phyloP scores from a whole-genome alignment of 2,888 invertebrate genomes.

The Suillia variegata region DNA sequence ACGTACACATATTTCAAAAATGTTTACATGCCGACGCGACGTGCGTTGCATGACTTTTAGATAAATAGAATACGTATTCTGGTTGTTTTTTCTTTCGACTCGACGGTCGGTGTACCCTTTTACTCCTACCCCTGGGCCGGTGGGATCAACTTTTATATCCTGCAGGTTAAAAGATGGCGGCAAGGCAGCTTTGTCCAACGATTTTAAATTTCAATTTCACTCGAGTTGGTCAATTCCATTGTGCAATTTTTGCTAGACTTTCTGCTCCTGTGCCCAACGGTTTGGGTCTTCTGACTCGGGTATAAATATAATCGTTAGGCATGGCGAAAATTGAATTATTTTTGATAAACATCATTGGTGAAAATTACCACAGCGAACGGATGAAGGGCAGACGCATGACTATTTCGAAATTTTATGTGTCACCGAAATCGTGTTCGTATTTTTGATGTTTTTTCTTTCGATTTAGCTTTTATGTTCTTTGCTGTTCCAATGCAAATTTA shows the following conservation, averaged over 20 bases:
- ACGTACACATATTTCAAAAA: neutral
- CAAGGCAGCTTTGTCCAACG: constrained; percentile 42
- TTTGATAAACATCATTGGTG: constrained; percentile 58
- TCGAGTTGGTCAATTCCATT: constrained; percentile 47
- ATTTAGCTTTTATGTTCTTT: too few species aligned
- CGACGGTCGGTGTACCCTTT: too few species aligned
- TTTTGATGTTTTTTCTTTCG: too few species aligned
- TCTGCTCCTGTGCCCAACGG: too few species aligned
- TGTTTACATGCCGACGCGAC: too few species aligned
- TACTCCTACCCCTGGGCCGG: constrained; percentile 20
- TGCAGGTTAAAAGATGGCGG: constrained; percentile 38
- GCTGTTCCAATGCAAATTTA: too few species aligned
- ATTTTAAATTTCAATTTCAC: constrained; percentile 53
- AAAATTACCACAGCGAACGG: constrained; percentile 44
- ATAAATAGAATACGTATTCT: constrained; percentile 17
- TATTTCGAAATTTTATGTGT: too few species aligned
- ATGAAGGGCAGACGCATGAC: neutral
- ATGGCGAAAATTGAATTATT: constrained; percentile 55
- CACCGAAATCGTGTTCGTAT: too few species aligned
- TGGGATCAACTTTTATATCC: constrained; percentile 51
- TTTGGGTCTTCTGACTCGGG: too few species aligned
- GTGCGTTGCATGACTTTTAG: neutral
- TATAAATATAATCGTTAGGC: too few species aligned
- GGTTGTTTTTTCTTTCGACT: neutral
- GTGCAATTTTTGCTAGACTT: constrained; percentile 6